Percentiles rank a stretch among this genome's conserved stretches.
Evolutionary conservation across 1,140 invertebrate species (phyloP).

Genomic region (Apis cerana): DNA sequence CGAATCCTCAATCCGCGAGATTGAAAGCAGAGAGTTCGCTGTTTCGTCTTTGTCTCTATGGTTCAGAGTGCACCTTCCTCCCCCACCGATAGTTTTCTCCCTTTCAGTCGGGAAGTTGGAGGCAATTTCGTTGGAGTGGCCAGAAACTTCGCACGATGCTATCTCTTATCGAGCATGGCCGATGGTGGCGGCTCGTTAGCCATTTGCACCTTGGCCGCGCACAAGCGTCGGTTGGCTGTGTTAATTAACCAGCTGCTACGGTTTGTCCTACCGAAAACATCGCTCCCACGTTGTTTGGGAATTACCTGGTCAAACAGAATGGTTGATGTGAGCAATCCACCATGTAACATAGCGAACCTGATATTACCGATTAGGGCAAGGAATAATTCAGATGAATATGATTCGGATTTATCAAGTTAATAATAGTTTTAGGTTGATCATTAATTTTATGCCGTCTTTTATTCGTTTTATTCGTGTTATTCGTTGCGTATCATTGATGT

Average conservation of each 20-base stretch:
- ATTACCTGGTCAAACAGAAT: not conserved
- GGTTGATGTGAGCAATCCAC: not conserved
- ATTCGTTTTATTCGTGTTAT: no score
- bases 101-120: not conserved
- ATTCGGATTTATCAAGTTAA: no score
- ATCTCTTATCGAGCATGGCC: slow-evolving; percentile 23
- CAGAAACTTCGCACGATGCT: no score
- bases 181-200: slow-evolving; percentile 25
- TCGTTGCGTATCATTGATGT: no score
- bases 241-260: slow-evolving; percentile 19
- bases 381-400: no score
- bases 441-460: no score
- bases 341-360: not conserved
- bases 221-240: not conserved
- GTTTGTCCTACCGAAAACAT: not conserved
- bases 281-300: not conserved
- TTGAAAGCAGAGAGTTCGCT: not conserved
- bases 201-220: slow-evolving; percentile 23
- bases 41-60: not conserved
- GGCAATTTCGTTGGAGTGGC: not conserved
- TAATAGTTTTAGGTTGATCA: no score
- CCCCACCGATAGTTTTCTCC: not conserved
- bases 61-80: not conserved
- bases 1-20: not conserved
- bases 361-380: no score